These are phyloP conservation scores for Heteropelma amictum DNA, from an alignment of 2,888 invertebrate genomes.

Conservation along the genomic window DNA sequence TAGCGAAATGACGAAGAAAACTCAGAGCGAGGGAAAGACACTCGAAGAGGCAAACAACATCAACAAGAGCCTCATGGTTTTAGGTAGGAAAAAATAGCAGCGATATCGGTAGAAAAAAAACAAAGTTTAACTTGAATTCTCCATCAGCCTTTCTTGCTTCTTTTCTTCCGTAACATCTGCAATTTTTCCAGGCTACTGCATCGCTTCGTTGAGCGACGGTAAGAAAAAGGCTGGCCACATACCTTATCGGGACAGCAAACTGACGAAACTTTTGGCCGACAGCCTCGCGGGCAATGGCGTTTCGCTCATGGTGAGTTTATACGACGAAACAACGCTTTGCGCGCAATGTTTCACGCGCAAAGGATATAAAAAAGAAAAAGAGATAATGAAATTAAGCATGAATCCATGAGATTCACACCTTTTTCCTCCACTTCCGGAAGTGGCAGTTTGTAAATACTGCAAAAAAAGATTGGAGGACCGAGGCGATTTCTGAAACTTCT, in stretches of 20 bases:
- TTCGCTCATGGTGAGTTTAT: conserved; percentile 90
- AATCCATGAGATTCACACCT: no score
- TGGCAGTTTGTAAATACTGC: no score
- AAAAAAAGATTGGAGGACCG: no score
- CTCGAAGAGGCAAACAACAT: conserved; percentile 97
- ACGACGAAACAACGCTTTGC: background rate
- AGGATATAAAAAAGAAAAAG: no score
- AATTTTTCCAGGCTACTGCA: conserved; percentile 88
- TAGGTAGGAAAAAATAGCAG: conserved; percentile 82
- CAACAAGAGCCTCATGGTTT: conserved; percentile 95
- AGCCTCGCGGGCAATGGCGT: conserved; percentile 96
- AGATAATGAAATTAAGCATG: no score
- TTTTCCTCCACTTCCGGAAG: no score
- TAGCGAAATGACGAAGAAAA: conserved; percentile 97
- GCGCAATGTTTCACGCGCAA: no score
- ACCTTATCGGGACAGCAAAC: conserved; percentile 95
- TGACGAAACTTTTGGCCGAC: conserved; percentile 95
- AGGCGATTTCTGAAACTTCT: no score
- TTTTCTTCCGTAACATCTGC: background rate
- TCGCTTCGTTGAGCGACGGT: conserved; percentile 92
- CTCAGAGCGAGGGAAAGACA: conserved; percentile 91
- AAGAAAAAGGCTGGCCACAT: conserved; percentile 91
- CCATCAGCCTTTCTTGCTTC: background rate
- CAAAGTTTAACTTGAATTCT: no score
- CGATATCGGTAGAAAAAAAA: no score